A percentile compares a stretch with the other conserved stretches of the same genome.
phyloP scores from a whole-genome alignment of 2,113 vertebrate species.

The Plestiodon gilberti region DNA sequence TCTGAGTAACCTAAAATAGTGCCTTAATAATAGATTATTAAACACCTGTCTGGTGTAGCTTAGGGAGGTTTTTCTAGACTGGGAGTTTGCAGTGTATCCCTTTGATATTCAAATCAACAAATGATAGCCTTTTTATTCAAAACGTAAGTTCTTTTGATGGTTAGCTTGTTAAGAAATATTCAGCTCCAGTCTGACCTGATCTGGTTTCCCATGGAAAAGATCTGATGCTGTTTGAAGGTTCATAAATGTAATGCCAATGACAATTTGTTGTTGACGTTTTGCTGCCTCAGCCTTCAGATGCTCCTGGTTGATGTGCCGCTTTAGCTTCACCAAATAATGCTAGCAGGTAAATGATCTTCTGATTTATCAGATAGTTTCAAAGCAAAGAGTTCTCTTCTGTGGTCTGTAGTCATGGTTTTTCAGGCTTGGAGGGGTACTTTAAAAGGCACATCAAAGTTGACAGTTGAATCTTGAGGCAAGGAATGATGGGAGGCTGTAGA shows the following conservation, averaged over 20 bases:
- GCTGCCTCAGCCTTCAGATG: constrained; percentile 83
- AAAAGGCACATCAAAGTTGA: constrained; percentile 91
- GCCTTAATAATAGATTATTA: constrained; percentile 99
- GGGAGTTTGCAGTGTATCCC: constrained; percentile 87
- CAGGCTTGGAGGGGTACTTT: constrained; percentile 84
- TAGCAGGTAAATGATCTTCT: constrained; percentile 90
- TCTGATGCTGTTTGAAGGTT: constrained; percentile 94
- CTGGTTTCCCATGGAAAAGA: constrained; percentile 84
- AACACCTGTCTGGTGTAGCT: constrained; percentile 97
- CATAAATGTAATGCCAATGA: constrained; percentile 95
- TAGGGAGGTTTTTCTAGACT: constrained; percentile 90
- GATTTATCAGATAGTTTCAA: constrained; percentile 89
- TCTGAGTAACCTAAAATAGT: constrained; percentile 92
- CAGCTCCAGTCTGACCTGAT: constrained; percentile 87
- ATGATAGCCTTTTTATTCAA: constrained; percentile 90
- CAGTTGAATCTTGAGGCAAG: constrained; percentile 87
- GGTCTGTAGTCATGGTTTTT: constrained; percentile 80
- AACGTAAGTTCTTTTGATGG: constrained; percentile 85
- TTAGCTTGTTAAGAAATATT: constrained; percentile 88
- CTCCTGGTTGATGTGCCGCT: constrained; percentile 81
- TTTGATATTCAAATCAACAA: constrained; percentile 99
- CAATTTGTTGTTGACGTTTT: constrained; percentile 91
- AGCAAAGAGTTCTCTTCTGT: constrained; percentile 79
- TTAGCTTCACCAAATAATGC: constrained; percentile 85
- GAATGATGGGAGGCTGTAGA: constrained; percentile 82